These are phyloP conservation scores for Eurypyga helias DNA, from an alignment of 2,113 vertebrate genomes.

Conservation along the genomic window DNA sequence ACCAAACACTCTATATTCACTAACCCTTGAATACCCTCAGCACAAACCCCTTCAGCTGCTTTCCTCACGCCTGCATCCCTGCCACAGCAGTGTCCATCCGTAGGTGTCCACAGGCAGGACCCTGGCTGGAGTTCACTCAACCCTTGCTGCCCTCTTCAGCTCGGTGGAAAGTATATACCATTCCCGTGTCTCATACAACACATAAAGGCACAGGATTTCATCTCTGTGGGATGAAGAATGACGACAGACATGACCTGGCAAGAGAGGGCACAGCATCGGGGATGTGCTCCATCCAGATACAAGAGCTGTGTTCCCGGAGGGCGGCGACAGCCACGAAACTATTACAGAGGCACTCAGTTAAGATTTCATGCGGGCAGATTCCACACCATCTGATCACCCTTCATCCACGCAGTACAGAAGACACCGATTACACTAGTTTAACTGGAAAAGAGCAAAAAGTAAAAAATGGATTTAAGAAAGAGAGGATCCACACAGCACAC, in stretches of 20 bases:
- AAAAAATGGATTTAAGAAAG: not conserved
- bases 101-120: fast-evolving
- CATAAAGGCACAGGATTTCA: not conserved
- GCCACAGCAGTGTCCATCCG: not conserved
- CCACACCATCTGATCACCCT: not conserved
- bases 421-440: not conserved
- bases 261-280: not conserved
- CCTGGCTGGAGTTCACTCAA: not conserved
- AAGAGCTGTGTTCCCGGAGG: not conserved
- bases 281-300: fast-evolving
- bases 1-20: not conserved
- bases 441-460: not conserved
- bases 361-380: not conserved
- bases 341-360: not conserved
- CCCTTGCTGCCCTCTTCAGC: not conserved
- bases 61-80: not conserved
- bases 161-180: not conserved
- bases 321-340: not conserved
- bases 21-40: not conserved
- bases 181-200: not conserved
- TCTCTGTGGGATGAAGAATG: not conserved
- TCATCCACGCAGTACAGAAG: not conserved
- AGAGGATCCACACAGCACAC: not conserved
- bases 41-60: not conserved
- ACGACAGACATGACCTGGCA: not conserved